Conservation (phyloP, 2,797 vertebrate genomes). For the Acrocephalus scirpaceus region DNA sequence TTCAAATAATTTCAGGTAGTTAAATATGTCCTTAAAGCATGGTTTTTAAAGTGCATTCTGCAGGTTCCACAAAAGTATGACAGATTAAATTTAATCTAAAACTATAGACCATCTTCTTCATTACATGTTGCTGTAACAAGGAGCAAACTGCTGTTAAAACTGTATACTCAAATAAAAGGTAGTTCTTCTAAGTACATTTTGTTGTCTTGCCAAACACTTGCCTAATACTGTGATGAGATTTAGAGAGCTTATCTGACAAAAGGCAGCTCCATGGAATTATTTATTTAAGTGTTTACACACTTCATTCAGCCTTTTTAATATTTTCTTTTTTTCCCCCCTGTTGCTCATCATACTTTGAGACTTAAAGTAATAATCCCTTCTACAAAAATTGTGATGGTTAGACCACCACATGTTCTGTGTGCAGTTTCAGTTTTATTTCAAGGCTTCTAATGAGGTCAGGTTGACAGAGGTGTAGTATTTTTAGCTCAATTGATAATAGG, state of each 20-base stretch:
- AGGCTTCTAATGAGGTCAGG: not conserved
- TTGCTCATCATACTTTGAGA: not conserved
- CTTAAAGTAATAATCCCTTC: not conserved
- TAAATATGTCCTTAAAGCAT: not conserved
- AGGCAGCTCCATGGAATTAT: not conserved
- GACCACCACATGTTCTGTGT: not conserved
- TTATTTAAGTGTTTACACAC: not conserved
- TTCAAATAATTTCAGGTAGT: not conserved
- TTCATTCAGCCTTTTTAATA: not conserved
- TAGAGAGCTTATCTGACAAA: not conserved
- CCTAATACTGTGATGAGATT: not conserved
- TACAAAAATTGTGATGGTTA: not conserved
- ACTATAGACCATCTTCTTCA: not conserved
- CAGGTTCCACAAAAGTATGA: not conserved
- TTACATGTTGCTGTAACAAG: not conserved
- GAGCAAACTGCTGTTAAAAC: not conserved
- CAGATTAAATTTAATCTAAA: not conserved
- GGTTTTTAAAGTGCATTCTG: not conserved
- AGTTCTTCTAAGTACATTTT: not conserved
- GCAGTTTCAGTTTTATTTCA: not conserved
- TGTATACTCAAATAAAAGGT: not conserved
- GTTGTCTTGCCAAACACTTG: not conserved
- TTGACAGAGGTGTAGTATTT: slow-evolving; percentile 7
- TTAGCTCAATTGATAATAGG: not conserved
- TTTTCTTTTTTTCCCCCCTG: not conserved